Conservation (phyloP, 2,888 invertebrate species). For the Hemaris fuciformis region DNA sequence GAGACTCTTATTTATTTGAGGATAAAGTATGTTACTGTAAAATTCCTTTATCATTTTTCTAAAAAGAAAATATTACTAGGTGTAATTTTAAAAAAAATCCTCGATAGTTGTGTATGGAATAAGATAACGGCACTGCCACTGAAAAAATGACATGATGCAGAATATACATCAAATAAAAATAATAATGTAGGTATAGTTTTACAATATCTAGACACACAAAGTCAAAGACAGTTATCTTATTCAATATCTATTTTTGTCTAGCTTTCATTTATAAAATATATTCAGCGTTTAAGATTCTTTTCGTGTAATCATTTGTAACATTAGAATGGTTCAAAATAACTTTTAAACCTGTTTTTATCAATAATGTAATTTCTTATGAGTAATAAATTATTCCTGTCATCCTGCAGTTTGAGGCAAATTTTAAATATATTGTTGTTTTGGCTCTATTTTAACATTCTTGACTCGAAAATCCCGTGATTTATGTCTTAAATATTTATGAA, state of each 20-base stretch:
- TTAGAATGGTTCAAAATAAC: background rate
- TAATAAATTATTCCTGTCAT: background rate
- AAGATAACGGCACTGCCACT: no score
- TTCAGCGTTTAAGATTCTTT: background rate
- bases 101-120: no score
- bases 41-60: no score
- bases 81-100: no score
- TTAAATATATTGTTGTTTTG: background rate
- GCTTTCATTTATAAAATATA: background rate
- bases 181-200: no score
- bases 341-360: background rate
- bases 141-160: no score
- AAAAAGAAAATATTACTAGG: no score
- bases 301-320: background rate
- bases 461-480: background rate
- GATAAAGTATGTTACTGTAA: no score
- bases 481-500: background rate
- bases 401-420: background rate
- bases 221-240: background rate
- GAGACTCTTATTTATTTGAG: no score
- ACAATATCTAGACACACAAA: no score
- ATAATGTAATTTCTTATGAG: background rate
- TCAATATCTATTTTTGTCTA: background rate
- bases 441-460: background rate
- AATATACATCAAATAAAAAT: no score